These are phyloP conservation scores for Leptodactylus fallax DNA, from an alignment of 2,797 vertebrate genomes.

Conservation along the genomic window DNA sequence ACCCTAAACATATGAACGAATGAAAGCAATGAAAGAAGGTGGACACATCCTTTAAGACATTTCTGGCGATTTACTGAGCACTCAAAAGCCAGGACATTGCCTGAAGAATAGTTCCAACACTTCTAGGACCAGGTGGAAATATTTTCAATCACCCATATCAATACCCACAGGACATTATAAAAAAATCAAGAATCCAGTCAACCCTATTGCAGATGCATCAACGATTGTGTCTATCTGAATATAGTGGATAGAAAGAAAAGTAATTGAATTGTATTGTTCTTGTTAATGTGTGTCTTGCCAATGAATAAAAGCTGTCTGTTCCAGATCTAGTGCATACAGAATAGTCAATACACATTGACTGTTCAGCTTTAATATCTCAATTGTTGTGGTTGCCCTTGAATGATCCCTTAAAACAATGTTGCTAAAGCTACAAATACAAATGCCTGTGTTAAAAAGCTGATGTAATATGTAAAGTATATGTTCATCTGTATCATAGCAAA, in stretches of 20 bases:
- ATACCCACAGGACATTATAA: background rate
- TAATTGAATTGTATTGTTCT: background rate
- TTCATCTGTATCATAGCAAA: conserved; percentile 41
- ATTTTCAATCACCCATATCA: background rate
- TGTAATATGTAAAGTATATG: conserved; percentile 43
- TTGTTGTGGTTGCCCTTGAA: conserved; percentile 1
- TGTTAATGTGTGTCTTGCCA: background rate
- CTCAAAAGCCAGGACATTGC: no score
- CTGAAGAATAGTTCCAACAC: background rate
- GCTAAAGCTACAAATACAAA: background rate
- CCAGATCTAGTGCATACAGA: background rate
- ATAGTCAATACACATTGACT: conserved; percentile 6
- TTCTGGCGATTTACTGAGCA: no score
- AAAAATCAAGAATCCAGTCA: background rate
- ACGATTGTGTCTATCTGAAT: background rate
- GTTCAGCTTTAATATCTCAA: background rate
- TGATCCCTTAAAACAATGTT: background rate
- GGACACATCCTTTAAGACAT: no score
- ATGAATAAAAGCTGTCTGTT: background rate
- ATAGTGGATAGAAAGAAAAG: background rate
- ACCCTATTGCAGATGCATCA: background rate
- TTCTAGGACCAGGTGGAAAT: background rate
- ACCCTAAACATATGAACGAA: no score
- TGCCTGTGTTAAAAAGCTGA: background rate
- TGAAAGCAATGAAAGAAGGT: no score